Base-by-base conservation (phyloP, 2,797 vertebrate genomes). In the Sphaeramia orbicularis region DNA sequence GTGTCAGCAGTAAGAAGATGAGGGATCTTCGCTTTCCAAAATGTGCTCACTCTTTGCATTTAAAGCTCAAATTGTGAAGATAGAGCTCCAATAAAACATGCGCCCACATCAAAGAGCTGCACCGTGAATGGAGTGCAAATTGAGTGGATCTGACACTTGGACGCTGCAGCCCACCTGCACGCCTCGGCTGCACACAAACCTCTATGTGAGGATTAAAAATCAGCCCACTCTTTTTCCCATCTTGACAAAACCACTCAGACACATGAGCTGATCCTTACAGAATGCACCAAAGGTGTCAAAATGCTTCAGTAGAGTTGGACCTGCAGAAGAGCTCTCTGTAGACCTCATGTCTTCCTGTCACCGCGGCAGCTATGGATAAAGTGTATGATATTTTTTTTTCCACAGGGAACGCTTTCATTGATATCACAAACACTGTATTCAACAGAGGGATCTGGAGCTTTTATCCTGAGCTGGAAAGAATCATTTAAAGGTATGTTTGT, bases 281-380 rank as follows among this genome's bases (percentile, higher is more conserved):
- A 44, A 71, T 55, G 78, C 74, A 41, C 56, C 53, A 13, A 21
- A 43, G 67, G 58, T 59, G 63, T 74, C 74, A 65, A 11, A 48
- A 19, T 0, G 19, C 71, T 49, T 65, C 59, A 61, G 42, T 15
- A 7, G 47, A 58, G 30, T 48, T 40, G 71, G 52, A 36, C 65
- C 62, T 19, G 45, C 42, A 64, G 51, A 59, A 41, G 52, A 58
- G 40, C 21, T 58, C 57, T 66, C n/a, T 53, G 47, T 12, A 55
- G 70, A 44, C 52, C 32, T 37, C 13, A 65, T 56, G 71, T 74
- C 73, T 49, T 32, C 56, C 73, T 56, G 81, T 69, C 71, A 56
- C 55, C 27, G 14, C 2, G 1, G 27, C 30, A 3, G n/a, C 16
- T 60, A 2, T 37, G 63, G 35, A 65, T 58, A 57, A 61, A 71